These are phyloP conservation scores for Mesorhabditis belari DNA, from an alignment of 2,888 invertebrate genomes.

Conservation along the genomic window DNA sequence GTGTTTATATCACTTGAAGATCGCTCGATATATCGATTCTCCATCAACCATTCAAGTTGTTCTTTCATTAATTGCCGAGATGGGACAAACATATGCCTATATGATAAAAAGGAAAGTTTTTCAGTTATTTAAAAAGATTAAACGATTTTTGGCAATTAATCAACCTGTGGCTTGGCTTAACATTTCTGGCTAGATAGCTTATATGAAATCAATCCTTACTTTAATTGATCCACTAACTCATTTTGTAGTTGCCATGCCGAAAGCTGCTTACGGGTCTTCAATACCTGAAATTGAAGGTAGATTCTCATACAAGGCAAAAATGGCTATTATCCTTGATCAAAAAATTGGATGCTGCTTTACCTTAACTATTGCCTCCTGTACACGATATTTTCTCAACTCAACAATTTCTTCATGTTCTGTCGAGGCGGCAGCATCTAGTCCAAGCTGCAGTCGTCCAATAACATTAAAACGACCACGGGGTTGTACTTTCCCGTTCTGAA, in stretches of 20 bases:
- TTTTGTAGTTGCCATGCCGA: slow-evolving; percentile 90
- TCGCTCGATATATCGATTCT: slow-evolving; percentile 62
- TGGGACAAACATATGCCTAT: slow-evolving; percentile 86
- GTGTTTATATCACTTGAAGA: slow-evolving; percentile 36
- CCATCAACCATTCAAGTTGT: slow-evolving; percentile 97
- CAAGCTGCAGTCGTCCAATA: slow-evolving; percentile 78
- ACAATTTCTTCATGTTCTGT: slow-evolving; percentile 96
- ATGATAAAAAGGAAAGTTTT: neutral
- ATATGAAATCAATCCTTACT: slow-evolving; percentile 59
- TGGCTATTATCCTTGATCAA: too few relatives aligned
- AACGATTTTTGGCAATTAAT: too few relatives aligned
- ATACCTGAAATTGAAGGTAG: slow-evolving; percentile 61
- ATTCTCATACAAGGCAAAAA: too few relatives aligned
- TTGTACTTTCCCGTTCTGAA: slow-evolving; percentile 86
- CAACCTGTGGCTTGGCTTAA: too few relatives aligned
- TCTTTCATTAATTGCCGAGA: slow-evolving; percentile 99
- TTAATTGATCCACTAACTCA: slow-evolving; percentile 92
- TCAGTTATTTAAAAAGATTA: too few relatives aligned
- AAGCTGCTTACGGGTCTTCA: slow-evolving; percentile 93
- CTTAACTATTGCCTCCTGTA: slow-evolving; percentile 93
- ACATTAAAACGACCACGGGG: slow-evolving; percentile 90
- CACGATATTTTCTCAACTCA: slow-evolving; percentile 83
- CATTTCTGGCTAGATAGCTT: too few relatives aligned
- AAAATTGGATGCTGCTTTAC: too few relatives aligned
- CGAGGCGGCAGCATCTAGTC: slow-evolving; percentile 35